These are phyloP conservation scores for Drosophila ustulata DNA, from an alignment of 2,888 invertebrate species.

Conservation along the genomic window DNA sequence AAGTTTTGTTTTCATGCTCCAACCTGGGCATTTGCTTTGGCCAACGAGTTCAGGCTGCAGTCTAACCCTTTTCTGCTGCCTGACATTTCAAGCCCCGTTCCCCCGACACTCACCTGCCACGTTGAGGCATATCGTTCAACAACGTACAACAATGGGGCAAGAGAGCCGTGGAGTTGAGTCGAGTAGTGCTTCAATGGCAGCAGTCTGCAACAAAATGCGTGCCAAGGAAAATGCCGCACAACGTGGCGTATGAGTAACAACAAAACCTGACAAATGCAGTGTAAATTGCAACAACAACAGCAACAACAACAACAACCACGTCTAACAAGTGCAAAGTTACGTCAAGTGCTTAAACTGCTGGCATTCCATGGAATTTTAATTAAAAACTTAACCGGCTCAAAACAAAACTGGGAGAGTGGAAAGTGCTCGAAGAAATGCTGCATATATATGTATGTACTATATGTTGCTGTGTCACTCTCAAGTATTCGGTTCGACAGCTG, in stretches of 20 bases:
- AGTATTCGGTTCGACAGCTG: constrained; percentile 6
- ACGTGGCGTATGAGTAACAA: constrained; percentile 67
- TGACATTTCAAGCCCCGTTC: constrained; percentile 5
- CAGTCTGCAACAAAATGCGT: constrained; percentile 30
- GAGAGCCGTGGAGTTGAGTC: neutral
- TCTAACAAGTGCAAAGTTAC: constrained; percentile 52
- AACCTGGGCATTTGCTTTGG: neutral
- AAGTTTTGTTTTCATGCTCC: neutral
- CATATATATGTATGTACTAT: no score
- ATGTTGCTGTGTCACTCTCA: neutral
- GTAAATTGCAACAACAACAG: constrained; percentile 33
- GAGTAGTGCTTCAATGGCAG: constrained; percentile 15
- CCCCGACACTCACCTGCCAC: constrained; percentile 5
- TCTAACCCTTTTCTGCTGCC: constrained; percentile 13
- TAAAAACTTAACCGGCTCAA: constrained; percentile 43
- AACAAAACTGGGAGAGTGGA: neutral
- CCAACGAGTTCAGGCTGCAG: constrained; percentile 11
- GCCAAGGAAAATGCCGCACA: constrained; percentile 29
- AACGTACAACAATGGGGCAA: constrained; percentile 5
- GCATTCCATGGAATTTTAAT: constrained; percentile 63
- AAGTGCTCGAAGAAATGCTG: neutral
- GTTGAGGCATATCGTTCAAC: constrained; percentile 8
- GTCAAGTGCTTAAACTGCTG: constrained; percentile 50
- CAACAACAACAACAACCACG: constrained; percentile 17
- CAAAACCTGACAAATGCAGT: constrained; percentile 62